These are phyloP conservation scores for Diaperis boleti DNA, from an alignment of 2,888 invertebrate species.

Conservation along the genomic window DNA sequence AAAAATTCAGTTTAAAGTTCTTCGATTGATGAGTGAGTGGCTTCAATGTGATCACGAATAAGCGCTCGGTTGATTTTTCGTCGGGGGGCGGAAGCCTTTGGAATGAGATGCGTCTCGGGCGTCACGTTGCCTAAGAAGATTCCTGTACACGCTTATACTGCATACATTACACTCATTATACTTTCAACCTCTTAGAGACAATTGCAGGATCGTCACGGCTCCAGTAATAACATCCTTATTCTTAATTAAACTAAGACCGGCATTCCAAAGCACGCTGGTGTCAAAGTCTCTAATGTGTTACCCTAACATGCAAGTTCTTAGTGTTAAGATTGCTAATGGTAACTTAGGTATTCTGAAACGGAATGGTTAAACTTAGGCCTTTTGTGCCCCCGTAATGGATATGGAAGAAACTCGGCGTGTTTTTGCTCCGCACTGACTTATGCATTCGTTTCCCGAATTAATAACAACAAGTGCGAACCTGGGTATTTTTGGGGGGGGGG, in stretches of 20 bases:
- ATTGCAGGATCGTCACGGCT: conserved; percentile 59
- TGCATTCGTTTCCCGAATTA: background rate
- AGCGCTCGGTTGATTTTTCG: too few species aligned
- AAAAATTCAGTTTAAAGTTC: too few species aligned
- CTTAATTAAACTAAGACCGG: conserved; percentile 64
- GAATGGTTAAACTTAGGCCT: conserved; percentile 66
- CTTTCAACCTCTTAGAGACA: conserved; percentile 61
- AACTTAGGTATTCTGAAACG: conserved; percentile 65
- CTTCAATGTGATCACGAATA: too few species aligned
- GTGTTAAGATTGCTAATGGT: conserved; percentile 62
- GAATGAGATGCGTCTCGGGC: background rate
- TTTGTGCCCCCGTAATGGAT: conserved; percentile 51
- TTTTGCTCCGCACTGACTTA: background rate
- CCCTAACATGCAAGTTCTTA: conserved; percentile 59
- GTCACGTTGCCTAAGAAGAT: conserved; percentile 15
- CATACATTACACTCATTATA: conserved; percentile 61
- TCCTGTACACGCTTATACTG: conserved; percentile 42
- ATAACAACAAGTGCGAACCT: background rate
- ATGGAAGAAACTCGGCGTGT: background rate
- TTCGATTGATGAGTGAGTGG: too few species aligned
- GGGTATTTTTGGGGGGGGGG: too few species aligned
- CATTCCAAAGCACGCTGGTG: conserved; percentile 61
- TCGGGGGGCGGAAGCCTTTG: background rate
- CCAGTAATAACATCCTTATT: conserved; percentile 63
- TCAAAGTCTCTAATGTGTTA: conserved; percentile 63